These are phyloP conservation scores for Maconellicoccus hirsutus DNA, from an alignment of 1,140 invertebrate species.

Conservation along the genomic window DNA sequence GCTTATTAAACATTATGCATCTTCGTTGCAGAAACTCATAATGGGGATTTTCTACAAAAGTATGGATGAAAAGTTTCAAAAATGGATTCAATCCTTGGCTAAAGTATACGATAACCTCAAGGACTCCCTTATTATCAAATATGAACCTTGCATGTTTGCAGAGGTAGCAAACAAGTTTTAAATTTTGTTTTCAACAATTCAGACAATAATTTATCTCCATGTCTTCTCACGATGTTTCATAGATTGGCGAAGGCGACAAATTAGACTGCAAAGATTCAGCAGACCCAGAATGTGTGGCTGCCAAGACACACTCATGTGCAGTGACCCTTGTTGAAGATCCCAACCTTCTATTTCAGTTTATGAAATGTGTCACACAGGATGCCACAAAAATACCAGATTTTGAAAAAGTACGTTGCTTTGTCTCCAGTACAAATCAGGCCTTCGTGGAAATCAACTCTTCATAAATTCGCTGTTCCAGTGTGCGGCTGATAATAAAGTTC, in stretches of 20 bases:
- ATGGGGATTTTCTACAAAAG: not conserved
- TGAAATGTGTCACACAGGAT: not conserved
- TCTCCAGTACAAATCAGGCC: too few species aligned
- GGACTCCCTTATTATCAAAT: not conserved
- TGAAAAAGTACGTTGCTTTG: not conserved
- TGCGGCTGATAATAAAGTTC: too few species aligned
- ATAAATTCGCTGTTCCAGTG: too few species aligned
- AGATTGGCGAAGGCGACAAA: not conserved
- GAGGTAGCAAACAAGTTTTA: not conserved
- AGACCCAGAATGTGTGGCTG: not conserved
- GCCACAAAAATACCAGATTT: not conserved
- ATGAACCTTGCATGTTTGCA: not conserved
- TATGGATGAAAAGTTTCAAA: not conserved
- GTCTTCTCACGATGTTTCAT: too few species aligned
- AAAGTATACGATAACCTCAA: not conserved
- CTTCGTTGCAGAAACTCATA: not conserved
- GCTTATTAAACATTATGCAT: too few species aligned
- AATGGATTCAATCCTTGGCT: not conserved
- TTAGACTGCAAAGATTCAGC: not conserved
- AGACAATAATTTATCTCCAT: too few species aligned
- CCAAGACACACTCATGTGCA: not conserved
- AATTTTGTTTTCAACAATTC: too few species aligned
- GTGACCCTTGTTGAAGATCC: not conserved
- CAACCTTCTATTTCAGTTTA: not conserved
- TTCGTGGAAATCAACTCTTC: too few species aligned